Evolutionary conservation across 2,888 invertebrate genomes (phyloP), one percentile per base, ranked within the genome.

Genomic region (Phorcus lineatus): DNA sequence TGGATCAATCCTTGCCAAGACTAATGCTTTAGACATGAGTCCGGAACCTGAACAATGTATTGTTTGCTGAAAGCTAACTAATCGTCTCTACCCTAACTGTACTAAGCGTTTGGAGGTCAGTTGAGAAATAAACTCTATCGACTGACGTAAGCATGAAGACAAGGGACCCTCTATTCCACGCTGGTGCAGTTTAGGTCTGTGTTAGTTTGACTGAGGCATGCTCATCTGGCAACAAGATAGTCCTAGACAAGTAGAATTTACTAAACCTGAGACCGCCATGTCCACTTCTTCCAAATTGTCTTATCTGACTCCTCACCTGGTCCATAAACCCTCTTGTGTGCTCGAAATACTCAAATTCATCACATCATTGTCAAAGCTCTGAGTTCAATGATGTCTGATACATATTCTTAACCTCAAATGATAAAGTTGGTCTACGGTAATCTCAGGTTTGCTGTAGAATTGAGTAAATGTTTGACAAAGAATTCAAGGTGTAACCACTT

Each of bases 171-270:
- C 70, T 24, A 16, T 70, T 36, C 36, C 19, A 70, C 70, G 31
- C 70, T 70, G 70, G 70, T 70, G 70, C 70, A 70, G 70, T 70
- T 70, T 70, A 36, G 70, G 70, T 70, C 70, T 70, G 70, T 70
- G 70, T 70, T 70, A 70, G 70, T 70, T 19, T 70, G 70, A 70
- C 70, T 70, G 70, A 70, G 70, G 70, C 70, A 70, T 70, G 70
- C 70, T 70, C 70, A 70, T 70, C 70, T 70, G 70, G 70, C 70
- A 70, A 70, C 70, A 70, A 70, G 70, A 70, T 70, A 70, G 70
- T 40, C 36, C 31, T 70, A 70, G 70, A 70, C 70, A 40, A 62
- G 62, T 62, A 62, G 62, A 70, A 36, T 70, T 31, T 36, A 70
- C 17, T 70, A 31, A 70, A 70, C 70, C 70, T 70, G 70, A 70